phyloP scores from a whole-genome alignment of 2,888 invertebrate species.

The Alloscopus bannaensis region DNA sequence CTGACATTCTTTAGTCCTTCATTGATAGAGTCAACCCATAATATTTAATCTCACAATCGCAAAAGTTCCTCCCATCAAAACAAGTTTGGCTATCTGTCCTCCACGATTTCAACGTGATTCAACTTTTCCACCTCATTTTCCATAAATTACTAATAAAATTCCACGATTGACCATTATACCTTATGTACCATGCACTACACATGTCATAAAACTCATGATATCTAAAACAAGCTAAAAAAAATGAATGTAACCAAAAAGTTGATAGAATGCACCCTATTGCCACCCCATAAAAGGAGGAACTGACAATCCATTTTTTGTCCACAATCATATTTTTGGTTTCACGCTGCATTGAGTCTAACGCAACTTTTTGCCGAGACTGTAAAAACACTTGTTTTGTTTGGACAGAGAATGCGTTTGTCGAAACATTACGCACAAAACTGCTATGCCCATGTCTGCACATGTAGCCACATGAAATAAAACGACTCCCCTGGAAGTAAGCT shows the following conservation, averaged over 20 bases:
- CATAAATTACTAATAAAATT: too few relatives aligned
- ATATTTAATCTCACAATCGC: neutral
- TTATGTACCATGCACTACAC: too few relatives aligned
- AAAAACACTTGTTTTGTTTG: neutral
- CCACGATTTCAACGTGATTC: too few relatives aligned
- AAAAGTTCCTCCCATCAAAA: neutral
- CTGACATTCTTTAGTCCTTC: neutral
- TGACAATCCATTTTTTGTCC: too few relatives aligned
- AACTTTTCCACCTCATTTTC: too few relatives aligned
- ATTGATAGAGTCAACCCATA: neutral
- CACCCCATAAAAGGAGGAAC: slow-evolving; percentile 4
- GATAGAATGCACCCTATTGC: neutral
- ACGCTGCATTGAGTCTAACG: slow-evolving; percentile 27
- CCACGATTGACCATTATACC: too few relatives aligned
- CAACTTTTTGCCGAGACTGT: neutral
- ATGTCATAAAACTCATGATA: too few relatives aligned
- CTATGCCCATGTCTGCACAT: neutral
- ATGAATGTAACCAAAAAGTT: neutral
- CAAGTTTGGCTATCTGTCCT: too few relatives aligned
- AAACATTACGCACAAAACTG: neutral
- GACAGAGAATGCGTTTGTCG: slow-evolving; percentile 12
- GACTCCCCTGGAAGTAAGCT: slow-evolving; percentile 26
- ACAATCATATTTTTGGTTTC: slow-evolving; percentile 31
- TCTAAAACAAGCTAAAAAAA: neutral
- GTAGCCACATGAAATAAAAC: slow-evolving; percentile 26